Conservation (phyloP, 2,888 invertebrate genomes). For the Apoda limacodes region DNA sequence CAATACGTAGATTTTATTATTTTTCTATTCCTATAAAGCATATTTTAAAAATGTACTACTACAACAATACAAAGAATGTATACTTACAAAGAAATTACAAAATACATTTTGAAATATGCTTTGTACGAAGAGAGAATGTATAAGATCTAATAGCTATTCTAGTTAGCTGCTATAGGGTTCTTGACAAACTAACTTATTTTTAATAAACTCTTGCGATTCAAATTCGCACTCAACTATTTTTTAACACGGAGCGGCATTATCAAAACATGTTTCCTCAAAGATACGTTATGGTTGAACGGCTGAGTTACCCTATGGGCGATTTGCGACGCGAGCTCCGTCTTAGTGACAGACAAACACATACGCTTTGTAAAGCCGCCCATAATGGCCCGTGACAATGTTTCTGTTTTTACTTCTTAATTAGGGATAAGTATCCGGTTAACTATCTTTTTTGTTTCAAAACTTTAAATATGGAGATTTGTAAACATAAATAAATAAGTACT, state of each 20-base stretch:
- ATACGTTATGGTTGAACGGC: constrained; percentile 44
- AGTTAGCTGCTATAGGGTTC: constrained; percentile 20
- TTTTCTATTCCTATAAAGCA: too few relatives aligned
- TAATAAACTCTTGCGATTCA: constrained; percentile 3
- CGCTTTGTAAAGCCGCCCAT: constrained; percentile 33
- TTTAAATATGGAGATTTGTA: too few relatives aligned
- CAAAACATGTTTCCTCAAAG: constrained; percentile 37
- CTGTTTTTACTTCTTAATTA: constrained; percentile 57
- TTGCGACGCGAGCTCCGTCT: constrained; percentile 25
- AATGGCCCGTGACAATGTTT: constrained; percentile 49
- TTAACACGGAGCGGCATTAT: constrained; percentile 29
- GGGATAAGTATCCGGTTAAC: constrained; percentile 48
- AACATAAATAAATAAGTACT: too few relatives aligned
- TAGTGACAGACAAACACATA: constrained; percentile 29
- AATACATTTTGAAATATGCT: too few relatives aligned
- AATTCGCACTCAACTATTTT: constrained; percentile 7
- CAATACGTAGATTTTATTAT: too few relatives aligned
- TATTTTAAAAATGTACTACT: too few relatives aligned
- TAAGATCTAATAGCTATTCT: too few relatives aligned
- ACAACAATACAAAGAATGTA: too few relatives aligned
- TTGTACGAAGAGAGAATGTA: too few relatives aligned
- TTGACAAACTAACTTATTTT: constrained; percentile 1
- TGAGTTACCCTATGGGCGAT: constrained; percentile 46
- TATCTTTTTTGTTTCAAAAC: too few relatives aligned
- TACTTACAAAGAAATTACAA: too few relatives aligned